Evolutionary conservation across 2,888 invertebrate genomes (phyloP), one percentile per base, ranked within the genome.

Genomic region (Alcis repandata): DNA sequence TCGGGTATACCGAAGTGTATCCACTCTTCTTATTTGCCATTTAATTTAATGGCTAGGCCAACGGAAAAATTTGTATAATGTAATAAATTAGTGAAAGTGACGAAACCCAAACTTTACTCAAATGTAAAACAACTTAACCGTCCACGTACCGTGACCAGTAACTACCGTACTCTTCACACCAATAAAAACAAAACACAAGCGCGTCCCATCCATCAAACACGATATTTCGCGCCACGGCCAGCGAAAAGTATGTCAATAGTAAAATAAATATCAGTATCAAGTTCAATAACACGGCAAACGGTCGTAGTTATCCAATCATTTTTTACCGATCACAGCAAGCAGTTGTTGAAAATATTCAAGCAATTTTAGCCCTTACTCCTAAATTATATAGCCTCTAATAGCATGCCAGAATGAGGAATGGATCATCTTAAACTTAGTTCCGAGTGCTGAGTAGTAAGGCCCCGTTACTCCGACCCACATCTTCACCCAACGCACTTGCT

Each of bases 381-480:
- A 52, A 41, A 63, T 46, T 54, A 60, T 71, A 73, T 56, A 69
- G 64, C 59, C 46, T 59, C 22, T 54, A 69, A 54, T 71, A 13
- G 61, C 48, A 41, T 48, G 54, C 45, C 59, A 41, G 51, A 43
- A 40, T 69, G 66, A 70, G 51, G 64, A 48, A 73, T 70, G 63
- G 67, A 57, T 71, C 71, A 73, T 74, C 74, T 70, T 17, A 60
- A 69, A 74, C 60, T 68, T 61, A 59, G 68, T 63, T 63, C 69
- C 72, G 71, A 73, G 65, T 66, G 62, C 51, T 69, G 62, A 49
- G 65, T 66, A 67, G 75, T 70, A 78, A 71, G 74, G 76, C 72
- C 92, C 46, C 92, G 92, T 91, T 92, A 90, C 78, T 80, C 77
- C 85, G 91, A 88, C 92, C 92, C 76, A 90, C 84, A 83, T 79